Percentiles rank a stretch among this genome's conserved stretches.
These are phyloP conservation scores for Anoplius nigerrimus DNA, from an alignment of 2,888 invertebrate genomes.

Conservation along the genomic window DNA sequence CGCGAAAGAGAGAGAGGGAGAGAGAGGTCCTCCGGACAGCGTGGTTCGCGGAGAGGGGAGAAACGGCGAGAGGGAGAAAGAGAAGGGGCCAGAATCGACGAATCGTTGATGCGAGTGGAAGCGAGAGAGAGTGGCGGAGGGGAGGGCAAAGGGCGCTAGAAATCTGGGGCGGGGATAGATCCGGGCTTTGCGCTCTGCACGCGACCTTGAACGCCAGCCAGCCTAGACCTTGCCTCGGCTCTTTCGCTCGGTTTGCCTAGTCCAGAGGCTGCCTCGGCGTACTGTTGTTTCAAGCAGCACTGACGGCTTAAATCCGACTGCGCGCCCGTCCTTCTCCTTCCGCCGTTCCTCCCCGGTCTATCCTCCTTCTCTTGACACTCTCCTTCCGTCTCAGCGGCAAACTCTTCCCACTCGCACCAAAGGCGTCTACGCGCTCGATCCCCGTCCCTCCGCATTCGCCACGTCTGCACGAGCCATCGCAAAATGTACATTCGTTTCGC, in stretches of 20 bases:
- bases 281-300: constrained; percentile 14
- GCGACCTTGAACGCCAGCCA: constrained; percentile 71
- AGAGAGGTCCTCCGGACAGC: neutral
- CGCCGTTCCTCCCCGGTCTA: neutral
- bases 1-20: constrained; percentile 16
- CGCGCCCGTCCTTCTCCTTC: neutral
- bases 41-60: constrained; percentile 14
- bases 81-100: constrained; percentile 19
- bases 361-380: neutral
- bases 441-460: constrained; percentile 8
- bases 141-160: constrained; percentile 55
- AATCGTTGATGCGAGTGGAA: neutral
- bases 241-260: constrained; percentile 56
- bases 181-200: constrained; percentile 62
- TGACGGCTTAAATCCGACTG: constrained; percentile 5
- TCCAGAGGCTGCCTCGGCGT: constrained; percentile 43
- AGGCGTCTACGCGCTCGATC: constrained; percentile 8
- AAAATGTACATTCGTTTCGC: constrained; percentile 6
- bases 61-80: constrained; percentile 15
- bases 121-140: constrained; percentile 16
- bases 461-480: constrained; percentile 1
- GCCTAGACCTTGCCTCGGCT: constrained; percentile 70
- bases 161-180: constrained; percentile 58
- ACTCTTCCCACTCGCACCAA: neutral
- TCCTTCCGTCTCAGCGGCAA: neutral